Evolutionary conservation across 1,140 invertebrate species (phyloP).

Genomic region (Drosophila orosa): DNA sequence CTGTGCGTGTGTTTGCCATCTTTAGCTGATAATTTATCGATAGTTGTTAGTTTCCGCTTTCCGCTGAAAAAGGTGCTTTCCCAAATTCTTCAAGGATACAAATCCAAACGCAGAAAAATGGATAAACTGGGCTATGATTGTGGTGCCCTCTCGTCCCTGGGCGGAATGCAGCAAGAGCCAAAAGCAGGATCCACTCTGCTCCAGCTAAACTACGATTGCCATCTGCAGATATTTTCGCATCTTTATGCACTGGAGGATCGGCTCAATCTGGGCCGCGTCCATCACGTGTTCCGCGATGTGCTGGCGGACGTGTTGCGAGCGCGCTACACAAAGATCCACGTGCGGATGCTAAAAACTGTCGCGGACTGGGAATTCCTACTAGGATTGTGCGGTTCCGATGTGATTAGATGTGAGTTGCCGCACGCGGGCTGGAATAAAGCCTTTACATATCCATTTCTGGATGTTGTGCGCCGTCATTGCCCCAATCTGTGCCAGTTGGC

Average conservation of each 20-base stretch:
- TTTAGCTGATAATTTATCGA: conserved; percentile 31
- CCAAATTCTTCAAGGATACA: not conserved
- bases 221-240: conserved; percentile 55
- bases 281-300: conserved; percentile 41
- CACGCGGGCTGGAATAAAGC: conserved; percentile 60
- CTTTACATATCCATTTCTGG: conserved; percentile 48
- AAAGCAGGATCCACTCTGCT: conserved; percentile 31
- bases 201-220: conserved; percentile 68
- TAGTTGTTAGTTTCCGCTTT: conserved; percentile 10
- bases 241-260: conserved; percentile 54
- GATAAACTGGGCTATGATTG: conserved; percentile 55
- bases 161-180: conserved; percentile 27
- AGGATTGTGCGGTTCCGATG: conserved; percentile 43
- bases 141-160: conserved; percentile 53
- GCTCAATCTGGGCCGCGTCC: conserved; percentile 56
- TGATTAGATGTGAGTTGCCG: conserved; percentile 54
- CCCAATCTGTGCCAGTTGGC: conserved; percentile 43
- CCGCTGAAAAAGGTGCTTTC: not conserved
- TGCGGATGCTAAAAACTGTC: conserved; percentile 40
- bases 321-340: conserved; percentile 52
- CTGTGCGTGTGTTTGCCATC: not conserved
- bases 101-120: conserved; percentile 46
- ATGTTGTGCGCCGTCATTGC: conserved; percentile 39
- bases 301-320: conserved; percentile 19
- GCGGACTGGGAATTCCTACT: conserved; percentile 60